Conservation (phyloP, 2,113 vertebrate species). For the Psammodynastes pulverulentus region DNA sequence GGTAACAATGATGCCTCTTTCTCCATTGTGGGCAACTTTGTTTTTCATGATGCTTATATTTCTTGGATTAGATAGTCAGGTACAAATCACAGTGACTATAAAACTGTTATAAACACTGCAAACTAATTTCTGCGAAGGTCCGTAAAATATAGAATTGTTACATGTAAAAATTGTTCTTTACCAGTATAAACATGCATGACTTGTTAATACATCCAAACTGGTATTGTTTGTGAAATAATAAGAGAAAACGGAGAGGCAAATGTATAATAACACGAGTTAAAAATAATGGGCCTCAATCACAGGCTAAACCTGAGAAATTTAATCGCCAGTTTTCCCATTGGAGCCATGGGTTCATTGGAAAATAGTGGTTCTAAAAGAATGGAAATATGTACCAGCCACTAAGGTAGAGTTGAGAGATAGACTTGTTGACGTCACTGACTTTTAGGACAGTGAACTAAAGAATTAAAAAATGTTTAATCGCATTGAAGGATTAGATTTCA, state of each 20-base stretch:
- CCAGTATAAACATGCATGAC: neutral
- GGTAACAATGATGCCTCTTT: slow-evolving; percentile 98
- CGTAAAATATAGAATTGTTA: neutral
- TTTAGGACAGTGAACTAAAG: neutral
- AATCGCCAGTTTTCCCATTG: neutral
- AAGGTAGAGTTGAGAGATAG: neutral
- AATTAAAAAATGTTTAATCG: neutral
- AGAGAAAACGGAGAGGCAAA: neutral
- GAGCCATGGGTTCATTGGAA: neutral
- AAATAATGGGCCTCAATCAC: neutral
- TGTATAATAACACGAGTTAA: neutral
- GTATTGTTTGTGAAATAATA: neutral
- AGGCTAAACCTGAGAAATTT: neutral
- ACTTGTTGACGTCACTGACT: neutral
- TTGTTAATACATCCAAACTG: neutral
- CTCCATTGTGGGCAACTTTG: slow-evolving; percentile 92
- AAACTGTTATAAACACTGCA: neutral
- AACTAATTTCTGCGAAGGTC: neutral
- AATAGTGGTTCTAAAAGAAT: neutral
- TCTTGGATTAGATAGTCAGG: slow-evolving; percentile 97
- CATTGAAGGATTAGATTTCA: neutral
- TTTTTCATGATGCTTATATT: slow-evolving; percentile 99
- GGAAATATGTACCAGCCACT: neutral
- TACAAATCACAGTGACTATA: slow-evolving; percentile 48
- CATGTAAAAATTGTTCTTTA: neutral